Percentiles rank a stretch among this genome's conserved stretches.
phyloP scores from a whole-genome alignment of 2,888 invertebrate species.

The Lymantria dispar region DNA sequence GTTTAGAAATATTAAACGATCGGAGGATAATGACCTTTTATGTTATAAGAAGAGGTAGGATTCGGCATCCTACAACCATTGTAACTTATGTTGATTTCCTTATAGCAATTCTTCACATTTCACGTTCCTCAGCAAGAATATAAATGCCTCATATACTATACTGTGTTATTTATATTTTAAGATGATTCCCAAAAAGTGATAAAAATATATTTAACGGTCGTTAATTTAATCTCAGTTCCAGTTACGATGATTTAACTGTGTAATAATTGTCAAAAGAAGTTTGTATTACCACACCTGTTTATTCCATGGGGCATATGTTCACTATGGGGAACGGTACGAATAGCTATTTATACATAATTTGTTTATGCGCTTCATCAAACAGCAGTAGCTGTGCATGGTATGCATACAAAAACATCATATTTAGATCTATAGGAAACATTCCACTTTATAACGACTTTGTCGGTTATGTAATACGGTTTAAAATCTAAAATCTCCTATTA shows the following conservation, averaged over 20 bases:
- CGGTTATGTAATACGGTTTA: constrained; percentile 31
- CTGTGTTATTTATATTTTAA: constrained; percentile 24
- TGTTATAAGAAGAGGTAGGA: no score
- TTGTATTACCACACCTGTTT: constrained; percentile 49
- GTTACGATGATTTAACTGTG: constrained; percentile 40
- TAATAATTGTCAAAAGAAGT: constrained; percentile 44
- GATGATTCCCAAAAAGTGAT: constrained; percentile 30
- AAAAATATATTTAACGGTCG: constrained; percentile 36
- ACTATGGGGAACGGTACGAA: constrained; percentile 43
- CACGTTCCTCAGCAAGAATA: constrained; percentile 24
- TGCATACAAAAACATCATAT: constrained; percentile 45
- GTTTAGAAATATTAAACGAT: no score
- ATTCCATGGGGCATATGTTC: constrained; percentile 48
- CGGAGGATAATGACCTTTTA: no score
- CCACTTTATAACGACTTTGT: constrained; percentile 15
- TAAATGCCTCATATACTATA: constrained; percentile 8
- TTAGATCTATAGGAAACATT: constrained; percentile 23
- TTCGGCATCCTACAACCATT: constrained; percentile 3
- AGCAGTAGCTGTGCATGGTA: constrained; percentile 56
- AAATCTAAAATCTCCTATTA: constrained; percentile 26
- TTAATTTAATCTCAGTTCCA: constrained; percentile 38
- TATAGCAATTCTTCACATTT: constrained; percentile 20
- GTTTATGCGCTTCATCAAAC: constrained; percentile 56
- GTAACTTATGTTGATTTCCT: constrained; percentile 1
- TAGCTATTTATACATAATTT: constrained; percentile 59